Percentiles rank a stretch among this genome's conserved stretches.
phyloP scores from a whole-genome alignment of 2,888 invertebrate genomes.

The Nudaria mundana region DNA sequence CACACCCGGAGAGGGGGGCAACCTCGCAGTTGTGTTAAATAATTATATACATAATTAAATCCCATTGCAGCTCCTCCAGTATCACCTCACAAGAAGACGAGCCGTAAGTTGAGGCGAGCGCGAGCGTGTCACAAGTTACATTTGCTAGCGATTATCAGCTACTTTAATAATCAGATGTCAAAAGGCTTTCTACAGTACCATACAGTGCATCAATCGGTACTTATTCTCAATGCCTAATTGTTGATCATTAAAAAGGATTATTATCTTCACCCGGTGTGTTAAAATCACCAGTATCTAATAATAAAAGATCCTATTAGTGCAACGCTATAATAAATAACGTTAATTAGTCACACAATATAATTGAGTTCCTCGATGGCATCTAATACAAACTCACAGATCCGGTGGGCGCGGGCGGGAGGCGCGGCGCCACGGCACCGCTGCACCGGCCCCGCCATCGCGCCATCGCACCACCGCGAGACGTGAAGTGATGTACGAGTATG shows the following conservation, averaged over 20 bases:
- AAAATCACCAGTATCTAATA: neutral
- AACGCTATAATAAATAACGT: constrained; percentile 11
- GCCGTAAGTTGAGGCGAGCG: constrained; percentile 37
- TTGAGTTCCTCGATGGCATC: constrained; percentile 4
- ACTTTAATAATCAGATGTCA: too few relatives aligned
- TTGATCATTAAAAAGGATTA: too few relatives aligned
- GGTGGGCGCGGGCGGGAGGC: constrained; percentile 2
- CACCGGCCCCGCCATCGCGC: neutral
- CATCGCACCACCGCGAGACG: too few relatives aligned
- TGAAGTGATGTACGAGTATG: too few relatives aligned
- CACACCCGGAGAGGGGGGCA: neutral
- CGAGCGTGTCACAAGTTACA: constrained; percentile 13
- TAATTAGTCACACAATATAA: constrained; percentile 10
- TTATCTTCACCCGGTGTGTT: too few relatives aligned
- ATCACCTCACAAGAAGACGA: constrained; percentile 41
- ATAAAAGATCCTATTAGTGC: constrained; percentile 1
- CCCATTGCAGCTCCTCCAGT: constrained; percentile 19
- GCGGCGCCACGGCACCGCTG: neutral
- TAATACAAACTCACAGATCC: constrained; percentile 9
- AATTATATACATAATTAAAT: constrained; percentile 61
- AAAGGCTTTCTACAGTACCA: too few relatives aligned
- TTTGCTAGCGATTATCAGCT: neutral
- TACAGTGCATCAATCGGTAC: too few relatives aligned
- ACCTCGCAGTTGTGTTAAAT: constrained; percentile 28
- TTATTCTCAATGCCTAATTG: too few relatives aligned